Evolutionary conservation across 2,797 vertebrate genomes (phyloP), one percentile per base, ranked within the genome.

Genomic region (Philypnodon macrostomus): DNA sequence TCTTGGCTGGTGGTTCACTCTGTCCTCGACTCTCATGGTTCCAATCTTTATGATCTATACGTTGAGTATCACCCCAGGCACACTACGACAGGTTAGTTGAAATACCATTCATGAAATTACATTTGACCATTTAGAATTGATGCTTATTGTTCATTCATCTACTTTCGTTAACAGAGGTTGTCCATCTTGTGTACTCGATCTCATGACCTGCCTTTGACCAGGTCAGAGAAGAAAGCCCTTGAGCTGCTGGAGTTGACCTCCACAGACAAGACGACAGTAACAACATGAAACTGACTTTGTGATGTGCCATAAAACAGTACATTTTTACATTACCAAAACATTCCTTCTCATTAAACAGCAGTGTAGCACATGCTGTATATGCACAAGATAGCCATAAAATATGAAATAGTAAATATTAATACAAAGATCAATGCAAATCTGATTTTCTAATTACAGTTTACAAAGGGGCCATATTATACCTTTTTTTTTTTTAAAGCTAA

Each of bases 1-100:
- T 37, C 53, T 90, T 1, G 90, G 90, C 36, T 90, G 82, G 89
- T 89, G 80, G 78, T 90, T 92, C 63, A 91, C 90, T 4, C 88
- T 92, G 12, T 92, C 90, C 26, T 92, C 90, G 5, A 91, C 89
- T 1, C 80, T 91, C 14, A 21, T 89, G 24, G 83, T 91, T 65
- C 90, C 90, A 29, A 11, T 90, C 3, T 76, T 73, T 42, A 90
- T 92, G 88, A 26, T 91, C 29, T 90, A 89, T 63, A 80, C 63
- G 1, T 9, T 92, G 13, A 45, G 33, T 18, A 48, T 34, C 31
- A 89, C 89, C 18, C 83, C 87, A 10, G 90, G 90, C 11, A 79
- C 87, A 27, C 67, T 90, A 12, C 63, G 18, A 38, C 73, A 90
- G 88, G 90, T 91, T 19, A 7, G 41, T 44, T 44, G 12, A 3